Base-by-base conservation (phyloP, 1,140 invertebrate species). In the Heliothis virescens region DNA sequence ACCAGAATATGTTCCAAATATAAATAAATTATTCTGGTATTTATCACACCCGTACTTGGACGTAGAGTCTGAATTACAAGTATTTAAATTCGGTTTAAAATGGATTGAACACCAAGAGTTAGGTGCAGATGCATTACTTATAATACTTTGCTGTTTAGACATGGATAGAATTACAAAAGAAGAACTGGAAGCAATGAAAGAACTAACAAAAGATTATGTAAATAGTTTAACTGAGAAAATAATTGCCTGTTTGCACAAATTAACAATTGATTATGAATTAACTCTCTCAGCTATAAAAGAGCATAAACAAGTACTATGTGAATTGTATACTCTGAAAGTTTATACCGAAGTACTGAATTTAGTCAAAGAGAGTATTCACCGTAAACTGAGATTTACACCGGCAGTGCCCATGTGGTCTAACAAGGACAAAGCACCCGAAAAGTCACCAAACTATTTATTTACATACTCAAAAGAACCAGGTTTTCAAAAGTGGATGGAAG, bases 1-100 rank as follows among this genome's bases (percentile, higher is more conserved):
- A 65, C 80, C 86, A 74, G 86, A 90, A 48, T 85, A 88, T 62
- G 85, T 94, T 53, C 81, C 87, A 59, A 83, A 85, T 69, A 82
- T 94, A 65, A 72, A 89, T 10, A 91, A 86, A 77, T 81, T 94
- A 0, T 84, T 86, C 26, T 94, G 93, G 93, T 94, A 94, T 72
- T 82, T 94, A 10, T 93, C 92, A 21, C 92, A 94, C 76, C 89
- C 92, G 65, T 91, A 91, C 74, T 86, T 93, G 74, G 85, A 91
- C 83, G 69, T 84, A n/a, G 79, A 83, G 10, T 87, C 72, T 85
- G 93, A 94, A 84, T 75, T 89, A 57, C 81, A 90, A 34, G 89
- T 92, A 1, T 94, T 93, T 72, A 87, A 89, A 63, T 92, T 94
- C 85, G 93, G 93, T n/a, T 79, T 86, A 12, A 26, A 90, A n/a